Evolutionary conservation across 2,888 invertebrate genomes (phyloP).

Genomic region (Chironomus riparius): DNA sequence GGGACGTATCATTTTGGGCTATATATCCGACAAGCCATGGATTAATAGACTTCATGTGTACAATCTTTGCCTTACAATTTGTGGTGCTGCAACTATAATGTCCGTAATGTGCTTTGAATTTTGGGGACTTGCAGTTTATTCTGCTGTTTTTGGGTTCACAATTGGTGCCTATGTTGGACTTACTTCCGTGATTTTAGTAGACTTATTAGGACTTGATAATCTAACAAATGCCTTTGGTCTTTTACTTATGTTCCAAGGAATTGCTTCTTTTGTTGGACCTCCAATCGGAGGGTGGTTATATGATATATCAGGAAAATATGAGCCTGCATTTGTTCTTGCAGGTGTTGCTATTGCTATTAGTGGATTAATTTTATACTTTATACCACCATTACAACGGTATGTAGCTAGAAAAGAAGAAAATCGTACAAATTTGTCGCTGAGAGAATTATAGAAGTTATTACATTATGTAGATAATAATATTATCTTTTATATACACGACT

Average conservation of each 20-base stretch:
- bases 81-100: conserved; percentile 78
- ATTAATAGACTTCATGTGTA: conserved; percentile 86
- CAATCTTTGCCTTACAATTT: conserved; percentile 75
- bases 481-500: not conserved
- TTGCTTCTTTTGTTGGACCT: conserved; percentile 85
- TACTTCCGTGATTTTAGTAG: conserved; percentile 90
- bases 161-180: conserved; percentile 83
- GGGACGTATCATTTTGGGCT: conserved; percentile 82
- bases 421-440: not conserved
- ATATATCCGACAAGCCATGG: conserved; percentile 79
- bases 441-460: not conserved
- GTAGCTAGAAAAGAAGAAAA: conserved; percentile 32
- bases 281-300: conserved; percentile 75
- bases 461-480: not conserved
- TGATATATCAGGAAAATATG: conserved; percentile 67
- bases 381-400: conserved; percentile 59
- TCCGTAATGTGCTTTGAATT: conserved; percentile 69
- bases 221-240: conserved; percentile 94
- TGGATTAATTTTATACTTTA: conserved; percentile 77
- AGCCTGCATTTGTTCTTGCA: conserved; percentile 80
- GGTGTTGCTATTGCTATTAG: conserved; percentile 78
- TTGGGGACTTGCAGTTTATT: conserved; percentile 64
- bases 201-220: conserved; percentile 83
- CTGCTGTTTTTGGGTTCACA: conserved; percentile 75
- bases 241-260: conserved; percentile 84